Conservation (phyloP, 2,888 invertebrate species). For the Apocheima hispidaria region DNA sequence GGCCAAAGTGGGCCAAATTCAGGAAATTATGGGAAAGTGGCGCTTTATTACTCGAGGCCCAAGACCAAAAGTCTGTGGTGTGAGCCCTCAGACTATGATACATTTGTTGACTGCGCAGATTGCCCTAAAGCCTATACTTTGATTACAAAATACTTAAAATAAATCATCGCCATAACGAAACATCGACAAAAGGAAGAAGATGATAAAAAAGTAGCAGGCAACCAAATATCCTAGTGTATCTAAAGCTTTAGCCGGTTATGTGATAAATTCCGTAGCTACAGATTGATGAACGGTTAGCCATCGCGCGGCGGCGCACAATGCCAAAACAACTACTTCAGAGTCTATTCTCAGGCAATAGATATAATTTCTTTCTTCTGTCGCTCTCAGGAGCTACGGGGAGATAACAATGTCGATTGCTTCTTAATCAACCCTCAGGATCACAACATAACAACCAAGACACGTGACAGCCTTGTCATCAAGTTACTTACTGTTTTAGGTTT, state of each 20-base stretch:
- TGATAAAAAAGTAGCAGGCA: neutral
- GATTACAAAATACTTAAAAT: no score
- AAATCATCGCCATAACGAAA: no score
- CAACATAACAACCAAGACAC: conserved; percentile 1
- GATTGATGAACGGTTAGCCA: conserved; percentile 15
- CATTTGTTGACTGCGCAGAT: no score
- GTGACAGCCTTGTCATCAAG: conserved; percentile 15
- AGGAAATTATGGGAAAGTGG: no score
- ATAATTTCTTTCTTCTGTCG: neutral
- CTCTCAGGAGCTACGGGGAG: neutral
- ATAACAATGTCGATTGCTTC: neutral
- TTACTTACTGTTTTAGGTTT: conserved; percentile 13
- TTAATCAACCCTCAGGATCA: neutral
- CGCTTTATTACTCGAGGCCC: no score
- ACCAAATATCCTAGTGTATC: neutral
- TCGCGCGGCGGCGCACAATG: conserved; percentile 13
- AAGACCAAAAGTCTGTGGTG: no score
- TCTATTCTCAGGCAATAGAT: neutral
- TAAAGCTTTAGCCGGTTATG: conserved; percentile 7
- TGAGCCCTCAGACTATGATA: no score
- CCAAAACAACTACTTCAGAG: conserved; percentile 15
- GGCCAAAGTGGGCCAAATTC: no score
- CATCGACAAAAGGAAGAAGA: no score
- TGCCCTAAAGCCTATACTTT: no score
- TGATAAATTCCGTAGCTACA: conserved; percentile 10